Evolutionary conservation across 2,888 invertebrate species (phyloP).

Genomic region (Heliconius erato): DNA sequence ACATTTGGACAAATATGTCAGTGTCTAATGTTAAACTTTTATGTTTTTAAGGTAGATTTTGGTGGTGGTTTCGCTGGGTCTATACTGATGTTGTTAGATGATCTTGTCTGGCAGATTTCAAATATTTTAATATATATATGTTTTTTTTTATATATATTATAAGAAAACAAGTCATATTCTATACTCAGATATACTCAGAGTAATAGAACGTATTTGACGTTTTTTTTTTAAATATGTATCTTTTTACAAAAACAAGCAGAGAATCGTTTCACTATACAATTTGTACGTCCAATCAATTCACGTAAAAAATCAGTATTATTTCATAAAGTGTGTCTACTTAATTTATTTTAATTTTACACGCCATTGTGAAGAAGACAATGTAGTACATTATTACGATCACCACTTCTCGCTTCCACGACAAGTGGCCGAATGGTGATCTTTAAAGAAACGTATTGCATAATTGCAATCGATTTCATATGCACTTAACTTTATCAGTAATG

Average conservation of each 20-base stretch:
- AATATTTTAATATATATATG: no score
- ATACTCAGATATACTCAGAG: no score
- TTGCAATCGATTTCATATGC: conserved; percentile 15
- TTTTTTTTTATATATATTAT: no score
- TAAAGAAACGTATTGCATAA: conserved; percentile 22
- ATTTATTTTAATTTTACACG: conserved; percentile 15
- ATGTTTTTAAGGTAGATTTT: background rate
- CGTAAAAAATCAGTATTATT: background rate
- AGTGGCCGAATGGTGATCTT: conserved; percentile 26
- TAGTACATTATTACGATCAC: conserved; percentile 20
- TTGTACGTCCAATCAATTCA: background rate
- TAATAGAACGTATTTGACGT: no score
- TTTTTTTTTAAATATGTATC: background rate
- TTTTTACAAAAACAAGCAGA: background rate
- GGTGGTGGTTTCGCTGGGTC: no score
- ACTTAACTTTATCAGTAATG: conserved; percentile 18
- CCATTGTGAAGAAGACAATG: conserved; percentile 19
- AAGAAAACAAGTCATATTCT: no score
- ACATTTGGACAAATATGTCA: background rate
- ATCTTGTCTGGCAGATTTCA: no score
- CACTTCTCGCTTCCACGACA: conserved; percentile 10
- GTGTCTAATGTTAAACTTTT: background rate
- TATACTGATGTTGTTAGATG: no score
- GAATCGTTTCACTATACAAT: background rate
- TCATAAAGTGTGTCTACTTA: conserved; percentile 4